Base-by-base conservation (phyloP, 2,113 vertebrate species). In the Oryzias javanicus region DNA sequence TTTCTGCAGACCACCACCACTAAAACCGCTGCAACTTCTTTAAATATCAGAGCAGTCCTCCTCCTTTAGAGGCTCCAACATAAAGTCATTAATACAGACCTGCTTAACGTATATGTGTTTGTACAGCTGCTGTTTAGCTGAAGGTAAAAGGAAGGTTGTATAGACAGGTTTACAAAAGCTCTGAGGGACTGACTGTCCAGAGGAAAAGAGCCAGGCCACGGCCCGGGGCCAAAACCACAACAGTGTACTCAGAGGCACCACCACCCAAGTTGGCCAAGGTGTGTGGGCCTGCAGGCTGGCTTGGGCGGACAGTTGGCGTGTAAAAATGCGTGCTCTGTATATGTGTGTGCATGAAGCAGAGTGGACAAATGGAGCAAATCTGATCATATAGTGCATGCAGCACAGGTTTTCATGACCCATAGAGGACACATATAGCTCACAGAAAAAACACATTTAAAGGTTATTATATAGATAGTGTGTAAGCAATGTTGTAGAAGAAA, bases 261-360 rank as follows among this genome's bases (percentile, higher is more conserved):
- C 90, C 89, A 88, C 89, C 90, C 90, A 90, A 75, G 76, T 75
- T 58, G 49, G 87, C 74, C 88, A 81, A 88, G 85, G 84, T 91
- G 90, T 91, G 90, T 90, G 90, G 90, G 81, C 90, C 75, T 17
- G 44, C 49, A 46, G 77, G 74, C 69, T 69, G 68, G 67, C 82
- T 75, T 51, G 18, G 66, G 81, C 82, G 64, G 64, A 80, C 74
- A 75, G 78, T 66, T 35, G 14, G 55, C n/a, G 50, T 53, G 61
- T 64, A 52, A 57, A 81, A 51, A 51, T 76, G 50, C 66, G 56
- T 16, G 2, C n/a, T 29, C 14, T 35, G 45, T 52, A 45, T 42
- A 56, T 64, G 41, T 53, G 55, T 72, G 45, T 63, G 45, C 65
- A 54, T 48, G 52, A 70, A 67, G 35, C 35, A 51, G 15, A 67